Percentiles rank a stretch among this genome's conserved stretches.
phyloP scores from a whole-genome alignment of 53 echinoderm and acorn worm species.

The Astropecten irregularis region DNA sequence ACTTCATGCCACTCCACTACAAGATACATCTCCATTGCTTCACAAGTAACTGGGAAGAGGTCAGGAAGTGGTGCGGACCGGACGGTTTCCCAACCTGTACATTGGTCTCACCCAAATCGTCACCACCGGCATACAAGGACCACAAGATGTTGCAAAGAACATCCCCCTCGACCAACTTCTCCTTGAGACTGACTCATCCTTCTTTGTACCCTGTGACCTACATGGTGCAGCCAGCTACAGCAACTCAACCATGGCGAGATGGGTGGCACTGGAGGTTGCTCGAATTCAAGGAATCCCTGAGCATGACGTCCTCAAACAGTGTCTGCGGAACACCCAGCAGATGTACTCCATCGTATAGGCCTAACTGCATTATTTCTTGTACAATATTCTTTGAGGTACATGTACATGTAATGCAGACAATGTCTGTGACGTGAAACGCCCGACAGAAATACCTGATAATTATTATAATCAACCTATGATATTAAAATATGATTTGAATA shows the following conservation, averaged over 20 bases:
- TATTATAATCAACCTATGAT: no score
- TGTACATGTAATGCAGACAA: no score
- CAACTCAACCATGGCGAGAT: background rate
- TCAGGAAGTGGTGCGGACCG: background rate
- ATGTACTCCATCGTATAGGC: no score
- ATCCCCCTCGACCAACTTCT: constrained; percentile 6
- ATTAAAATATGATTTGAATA: no score
- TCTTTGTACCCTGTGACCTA: background rate
- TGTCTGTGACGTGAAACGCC: no score
- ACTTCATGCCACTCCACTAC: background rate
- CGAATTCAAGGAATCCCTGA: background rate
- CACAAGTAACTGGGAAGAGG: background rate
- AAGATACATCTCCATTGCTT: constrained; percentile 8
- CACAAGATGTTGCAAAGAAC: background rate
- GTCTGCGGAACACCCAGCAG: background rate
- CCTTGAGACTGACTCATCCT: background rate
- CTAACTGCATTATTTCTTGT: no score
- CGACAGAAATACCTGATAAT: no score
- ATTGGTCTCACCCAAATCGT: background rate
- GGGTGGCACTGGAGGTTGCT: background rate
- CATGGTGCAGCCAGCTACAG: no score
- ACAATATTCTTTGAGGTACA: no score
- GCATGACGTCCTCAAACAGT: background rate
- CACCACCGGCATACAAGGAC: background rate
- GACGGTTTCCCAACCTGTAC: background rate